A percentile compares a stretch with the other conserved stretches of the same genome.
Evolutionary conservation across 2,797 vertebrate genomes (phyloP).

Genomic region (Heterohyrax brucei): DNA sequence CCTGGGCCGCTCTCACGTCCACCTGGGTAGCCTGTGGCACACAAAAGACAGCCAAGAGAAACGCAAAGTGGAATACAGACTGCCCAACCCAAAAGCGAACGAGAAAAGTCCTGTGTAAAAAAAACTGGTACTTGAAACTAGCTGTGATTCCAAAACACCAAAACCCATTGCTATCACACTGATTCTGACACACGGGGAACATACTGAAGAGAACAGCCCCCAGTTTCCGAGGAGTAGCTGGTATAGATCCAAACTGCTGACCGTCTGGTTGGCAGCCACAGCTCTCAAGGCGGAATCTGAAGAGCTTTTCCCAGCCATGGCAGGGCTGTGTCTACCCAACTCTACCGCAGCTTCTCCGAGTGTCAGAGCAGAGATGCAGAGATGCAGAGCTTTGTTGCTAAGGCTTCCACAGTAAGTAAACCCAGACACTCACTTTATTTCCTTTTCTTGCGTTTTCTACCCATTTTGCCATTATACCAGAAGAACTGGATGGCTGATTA

Average conservation of each 20-base stretch:
- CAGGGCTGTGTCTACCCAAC: not conserved
- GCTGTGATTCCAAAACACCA: not conserved
- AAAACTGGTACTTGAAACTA: conserved; percentile 28
- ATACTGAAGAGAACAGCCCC: too few species aligned
- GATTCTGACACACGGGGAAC: too few species aligned
- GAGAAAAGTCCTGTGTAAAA: not conserved
- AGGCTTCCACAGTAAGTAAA: conserved; percentile 15
- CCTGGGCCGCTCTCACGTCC: conserved; percentile 95
- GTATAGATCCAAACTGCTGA: too few species aligned
- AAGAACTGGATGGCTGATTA: too few species aligned
- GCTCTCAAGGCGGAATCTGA: not conserved
- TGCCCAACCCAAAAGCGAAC: not conserved
- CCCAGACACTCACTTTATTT: not conserved
- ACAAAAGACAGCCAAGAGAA: conserved; percentile 1
- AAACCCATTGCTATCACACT: too few species aligned
- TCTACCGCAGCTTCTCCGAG: not conserved
- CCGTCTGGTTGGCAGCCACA: too few species aligned
- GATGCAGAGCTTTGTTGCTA: not conserved
- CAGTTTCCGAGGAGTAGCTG: too few species aligned
- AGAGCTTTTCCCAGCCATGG: not conserved
- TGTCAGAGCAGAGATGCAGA: not conserved
- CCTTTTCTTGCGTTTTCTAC: not conserved
- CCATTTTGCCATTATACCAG: too few species aligned
- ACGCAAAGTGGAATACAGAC: not conserved
- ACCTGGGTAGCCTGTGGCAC: conserved; percentile 92